Conservation (phyloP, 2,888 invertebrate genomes). For the Drosophila kuntzei region DNA sequence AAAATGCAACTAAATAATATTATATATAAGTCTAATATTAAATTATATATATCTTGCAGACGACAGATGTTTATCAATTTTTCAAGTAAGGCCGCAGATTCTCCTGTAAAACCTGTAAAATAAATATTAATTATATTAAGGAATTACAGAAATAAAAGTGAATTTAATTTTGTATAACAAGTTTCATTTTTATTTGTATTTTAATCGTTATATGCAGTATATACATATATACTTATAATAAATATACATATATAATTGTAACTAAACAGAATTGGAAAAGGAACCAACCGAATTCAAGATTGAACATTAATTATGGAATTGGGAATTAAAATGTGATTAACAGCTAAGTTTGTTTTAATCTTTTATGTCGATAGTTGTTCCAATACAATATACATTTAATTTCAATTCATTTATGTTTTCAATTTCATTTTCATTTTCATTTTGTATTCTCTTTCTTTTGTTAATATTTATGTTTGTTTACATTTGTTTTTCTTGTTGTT, state of each 20-base stretch:
- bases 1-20: background rate
- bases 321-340: slow-evolving; percentile 49
- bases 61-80: background rate
- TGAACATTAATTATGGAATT: slow-evolving; percentile 37
- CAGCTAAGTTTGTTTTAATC: slow-evolving; percentile 35
- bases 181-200: slow-evolving; percentile 71
- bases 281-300: slow-evolving; percentile 17
- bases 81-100: background rate
- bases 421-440: slow-evolving; percentile 30
- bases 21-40: too few relatives aligned
- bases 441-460: slow-evolving; percentile 22
- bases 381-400: slow-evolving; percentile 36
- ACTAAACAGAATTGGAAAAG: slow-evolving; percentile 48
- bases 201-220: slow-evolving; percentile 58
- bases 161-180: slow-evolving; percentile 80
- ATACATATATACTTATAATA: slow-evolving; percentile 47
- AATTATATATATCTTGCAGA: too few relatives aligned
- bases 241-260: slow-evolving; percentile 54
- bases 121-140: too few relatives aligned
- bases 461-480: slow-evolving; percentile 28
- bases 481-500: slow-evolving; percentile 12
- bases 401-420: slow-evolving; percentile 16
- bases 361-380: slow-evolving; percentile 43
- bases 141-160: too few relatives aligned
- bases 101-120: too few relatives aligned